Base-by-base conservation (phyloP, 2,797 vertebrate species). In the Channallabes apus region DNA sequence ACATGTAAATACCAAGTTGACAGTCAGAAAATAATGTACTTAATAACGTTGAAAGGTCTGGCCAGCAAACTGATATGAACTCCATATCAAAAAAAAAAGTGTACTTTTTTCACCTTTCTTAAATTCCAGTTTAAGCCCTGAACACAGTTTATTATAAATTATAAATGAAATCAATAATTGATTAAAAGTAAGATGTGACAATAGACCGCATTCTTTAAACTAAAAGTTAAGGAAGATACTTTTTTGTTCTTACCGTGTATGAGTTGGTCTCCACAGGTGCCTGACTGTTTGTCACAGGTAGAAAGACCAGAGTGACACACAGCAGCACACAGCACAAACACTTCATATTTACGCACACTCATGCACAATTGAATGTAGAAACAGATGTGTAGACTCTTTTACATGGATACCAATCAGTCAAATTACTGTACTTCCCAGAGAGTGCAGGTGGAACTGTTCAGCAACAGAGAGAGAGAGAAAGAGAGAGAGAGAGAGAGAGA, bases 191-290 rank as follows among this genome's bases (percentile, higher is more conserved):
- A 61, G 22, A 78, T 24, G 58, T 38, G 29, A 17, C 6, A 62
- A 3, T 15, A 62, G 32, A 62, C 6, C 35, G 4, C 14, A 17
- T 38, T 22, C 14, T 62, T 62, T 17, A 54, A 82, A n/a, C 15
- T 35, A 59, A 82, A 58, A 41, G 22, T 29, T 41, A 27, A 24
- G 27, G 8, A 83, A 73, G 71, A 83, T 72, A 29, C 35, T 27
- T 64, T 54, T 3, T 59, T 32, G 64, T 71, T 59, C 89, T 91
- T 91, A 95, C 94, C 90, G 93, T 95, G 90, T 93, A 94, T 83
- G 91, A 91, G 87, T 93, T 92, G 0, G 87, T 90, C 83, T 94
- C 94, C 56, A 91, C 90, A 0, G 92, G 88, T 68, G 93, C 92
- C 91, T 95, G 94, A 41, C 93, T 90, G 69, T 91, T 88, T 6